Percentiles rank a stretch among this genome's conserved stretches.
Conservation (phyloP, 1,140 invertebrate species). For the Xylocopa sonorina region DNA sequence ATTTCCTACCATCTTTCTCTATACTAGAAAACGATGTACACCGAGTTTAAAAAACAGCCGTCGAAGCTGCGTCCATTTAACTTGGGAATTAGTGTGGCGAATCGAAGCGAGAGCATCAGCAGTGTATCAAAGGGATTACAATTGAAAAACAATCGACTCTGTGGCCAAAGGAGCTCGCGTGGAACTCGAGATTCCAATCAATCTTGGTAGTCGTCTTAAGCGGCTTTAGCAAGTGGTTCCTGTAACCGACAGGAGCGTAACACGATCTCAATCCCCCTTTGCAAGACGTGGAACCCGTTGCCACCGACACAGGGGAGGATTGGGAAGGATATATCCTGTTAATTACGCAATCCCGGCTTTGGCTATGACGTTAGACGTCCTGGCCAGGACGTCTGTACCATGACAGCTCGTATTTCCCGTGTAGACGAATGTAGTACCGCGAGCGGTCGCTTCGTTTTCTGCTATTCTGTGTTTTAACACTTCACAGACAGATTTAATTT, state of each 20-base stretch:
- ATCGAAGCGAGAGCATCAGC: background rate
- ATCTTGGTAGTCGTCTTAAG: slow-evolving; percentile 46
- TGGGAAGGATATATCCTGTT: slow-evolving; percentile 52
- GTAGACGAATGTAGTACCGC: slow-evolving; percentile 7
- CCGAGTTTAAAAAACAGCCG: no score
- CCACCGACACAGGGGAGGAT: slow-evolving; percentile 34
- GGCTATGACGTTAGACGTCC: slow-evolving; percentile 66
- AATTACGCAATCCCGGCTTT: slow-evolving; percentile 56
- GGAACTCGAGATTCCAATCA: slow-evolving; percentile 30
- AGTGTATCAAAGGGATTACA: slow-evolving; percentile 19
- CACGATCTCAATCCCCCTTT: slow-evolving; percentile 47
- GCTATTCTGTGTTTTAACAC: no score
- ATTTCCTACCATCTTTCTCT: no score
- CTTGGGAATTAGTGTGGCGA: background rate
- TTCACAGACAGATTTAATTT: no score
- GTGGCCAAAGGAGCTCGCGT: background rate
- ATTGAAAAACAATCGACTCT: slow-evolving; percentile 27
- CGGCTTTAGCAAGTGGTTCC: slow-evolving; percentile 40
- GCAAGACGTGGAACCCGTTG: slow-evolving; percentile 31
- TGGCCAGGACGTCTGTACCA: slow-evolving; percentile 50
- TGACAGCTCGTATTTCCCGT: slow-evolving; percentile 45
- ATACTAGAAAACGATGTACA: no score
- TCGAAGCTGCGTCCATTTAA: no score
- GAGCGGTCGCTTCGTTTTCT: no score
- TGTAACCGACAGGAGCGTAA: slow-evolving; percentile 53